Percentiles rank a stretch among this genome's conserved stretches.
Evolutionary conservation across 2,113 vertebrate species (phyloP).

Genomic region (Ammodytes marinus): DNA sequence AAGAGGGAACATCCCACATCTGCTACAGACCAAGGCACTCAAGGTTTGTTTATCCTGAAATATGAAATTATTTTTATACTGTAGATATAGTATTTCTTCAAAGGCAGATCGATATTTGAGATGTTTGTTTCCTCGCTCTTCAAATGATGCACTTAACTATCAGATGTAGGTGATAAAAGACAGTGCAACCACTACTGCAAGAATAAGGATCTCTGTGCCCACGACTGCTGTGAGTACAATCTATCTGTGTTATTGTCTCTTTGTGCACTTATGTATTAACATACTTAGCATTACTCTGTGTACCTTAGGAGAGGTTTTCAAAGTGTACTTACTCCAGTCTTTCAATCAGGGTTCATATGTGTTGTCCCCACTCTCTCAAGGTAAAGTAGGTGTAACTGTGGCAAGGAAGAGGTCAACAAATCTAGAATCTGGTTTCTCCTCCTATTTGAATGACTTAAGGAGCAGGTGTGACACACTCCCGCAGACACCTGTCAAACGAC

Average conservation of each 20-base stretch:
- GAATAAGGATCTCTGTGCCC: conserved; percentile 93
- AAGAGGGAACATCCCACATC: conserved; percentile 24
- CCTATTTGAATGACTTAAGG: conserved; percentile 91
- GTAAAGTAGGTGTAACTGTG: conserved; percentile 91
- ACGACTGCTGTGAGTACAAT: conserved; percentile 94
- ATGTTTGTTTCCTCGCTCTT: not conserved
- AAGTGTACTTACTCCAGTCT: not conserved
- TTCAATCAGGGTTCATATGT: not conserved
- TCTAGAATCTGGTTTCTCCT: conserved; percentile 86
- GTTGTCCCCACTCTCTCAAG: conserved; percentile 67
- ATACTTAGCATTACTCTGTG: conserved; percentile 1
- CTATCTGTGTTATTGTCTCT: not conserved
- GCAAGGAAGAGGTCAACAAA: conserved; percentile 80
- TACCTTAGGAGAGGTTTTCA: not conserved
- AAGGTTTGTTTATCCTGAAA: not conserved
- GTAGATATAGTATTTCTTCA: not conserved
- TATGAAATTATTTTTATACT: not conserved
- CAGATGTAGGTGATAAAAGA: conserved; percentile 84
- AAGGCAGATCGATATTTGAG: not conserved
- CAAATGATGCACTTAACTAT: conserved; percentile 54
- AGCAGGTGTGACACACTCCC: conserved; percentile 86
- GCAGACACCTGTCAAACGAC: conserved; percentile 91
- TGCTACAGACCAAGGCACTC: conserved; percentile 47
- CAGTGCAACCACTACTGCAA: conserved; percentile 95
- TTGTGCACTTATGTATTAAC: not conserved